These are phyloP conservation scores for Dolichopus griseipennis DNA, from an alignment of 2,888 invertebrate species.

Conservation along the genomic window DNA sequence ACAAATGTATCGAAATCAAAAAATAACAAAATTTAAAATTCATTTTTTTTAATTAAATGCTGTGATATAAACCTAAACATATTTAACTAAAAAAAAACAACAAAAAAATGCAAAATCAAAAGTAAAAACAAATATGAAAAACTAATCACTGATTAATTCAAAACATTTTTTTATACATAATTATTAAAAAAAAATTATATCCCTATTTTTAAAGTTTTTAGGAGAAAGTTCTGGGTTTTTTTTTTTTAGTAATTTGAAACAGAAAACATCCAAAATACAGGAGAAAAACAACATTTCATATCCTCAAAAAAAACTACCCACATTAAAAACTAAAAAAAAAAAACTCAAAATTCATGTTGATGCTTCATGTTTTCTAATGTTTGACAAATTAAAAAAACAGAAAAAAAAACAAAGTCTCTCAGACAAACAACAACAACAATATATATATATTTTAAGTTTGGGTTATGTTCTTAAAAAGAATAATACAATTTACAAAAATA, in stretches of 20 bases:
- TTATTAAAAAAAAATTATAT: no score
- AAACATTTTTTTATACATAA: neutral
- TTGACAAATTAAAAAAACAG: no score
- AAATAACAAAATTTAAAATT: neutral
- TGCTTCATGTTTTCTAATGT: neutral
- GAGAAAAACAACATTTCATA: no score
- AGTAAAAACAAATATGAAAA: no score
- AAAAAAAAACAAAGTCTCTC: neutral
- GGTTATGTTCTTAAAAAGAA: neutral
- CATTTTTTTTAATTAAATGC: neutral
- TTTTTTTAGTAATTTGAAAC: neutral
- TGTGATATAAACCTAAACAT: neutral
- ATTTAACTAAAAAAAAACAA: neutral
- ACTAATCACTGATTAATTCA: neutral
- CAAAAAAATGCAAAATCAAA: neutral
- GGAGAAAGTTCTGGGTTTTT: neutral
- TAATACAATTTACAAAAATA: neutral
- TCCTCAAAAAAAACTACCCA: slow-evolving; percentile 5
- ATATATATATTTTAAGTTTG: neutral
- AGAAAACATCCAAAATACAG: no score
- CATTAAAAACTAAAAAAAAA: neutral
- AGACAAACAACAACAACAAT: slow-evolving; percentile 6
- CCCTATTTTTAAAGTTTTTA: no score
- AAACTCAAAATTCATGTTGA: no score
- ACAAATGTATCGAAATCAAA: neutral